These are phyloP conservation scores for Nematolebias whitei DNA, from an alignment of 2,113 vertebrate species.

Conservation along the genomic window DNA sequence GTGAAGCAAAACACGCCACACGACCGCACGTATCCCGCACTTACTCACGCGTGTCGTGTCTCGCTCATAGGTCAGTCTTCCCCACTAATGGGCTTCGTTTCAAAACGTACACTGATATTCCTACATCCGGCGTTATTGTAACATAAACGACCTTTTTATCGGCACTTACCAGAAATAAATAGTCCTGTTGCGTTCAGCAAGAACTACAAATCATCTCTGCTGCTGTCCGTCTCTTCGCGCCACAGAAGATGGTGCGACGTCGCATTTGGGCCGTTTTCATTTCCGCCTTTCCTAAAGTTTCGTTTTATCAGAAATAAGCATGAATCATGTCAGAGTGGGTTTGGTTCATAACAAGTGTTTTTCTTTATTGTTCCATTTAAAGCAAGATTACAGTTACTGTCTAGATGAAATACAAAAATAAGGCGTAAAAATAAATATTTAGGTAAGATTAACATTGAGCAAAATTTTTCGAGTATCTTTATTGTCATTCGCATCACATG, in stretches of 20 bases:
- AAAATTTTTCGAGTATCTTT: no score
- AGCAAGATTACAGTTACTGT: no score
- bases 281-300: constrained; percentile 66
- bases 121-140: not conserved
- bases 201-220: not conserved
- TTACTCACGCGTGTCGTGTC: not conserved
- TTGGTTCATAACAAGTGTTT: not conserved
- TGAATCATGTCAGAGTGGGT: not conserved
- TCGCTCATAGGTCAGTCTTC: not conserved
- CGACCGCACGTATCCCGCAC: not conserved
- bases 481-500: no score
- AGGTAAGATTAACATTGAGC: no score
- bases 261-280: no score
- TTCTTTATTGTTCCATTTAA: no score
- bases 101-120: not conserved
- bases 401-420: no score
- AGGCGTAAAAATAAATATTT: no score
- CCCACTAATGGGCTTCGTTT: constrained; percentile 1
- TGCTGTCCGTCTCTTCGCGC: not conserved
- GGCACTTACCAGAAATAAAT: not conserved
- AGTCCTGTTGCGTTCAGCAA: not conserved
- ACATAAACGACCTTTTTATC: not conserved
- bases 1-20: no score
- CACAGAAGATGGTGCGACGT: not conserved
- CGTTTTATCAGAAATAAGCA: constrained; percentile 63